phyloP scores from a whole-genome alignment of 1,140 invertebrate species.

The Cydia strobilella region DNA sequence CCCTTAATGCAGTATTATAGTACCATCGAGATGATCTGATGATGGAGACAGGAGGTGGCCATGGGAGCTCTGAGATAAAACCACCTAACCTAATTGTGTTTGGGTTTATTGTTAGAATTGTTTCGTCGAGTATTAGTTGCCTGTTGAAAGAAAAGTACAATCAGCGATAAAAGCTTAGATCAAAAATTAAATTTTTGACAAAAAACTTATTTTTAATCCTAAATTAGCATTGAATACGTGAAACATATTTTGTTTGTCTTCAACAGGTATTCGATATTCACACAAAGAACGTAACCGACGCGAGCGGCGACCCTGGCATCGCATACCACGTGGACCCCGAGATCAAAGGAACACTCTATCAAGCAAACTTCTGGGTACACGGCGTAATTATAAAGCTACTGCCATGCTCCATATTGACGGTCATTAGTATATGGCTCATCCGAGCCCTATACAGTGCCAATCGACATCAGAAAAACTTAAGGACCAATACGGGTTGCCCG shows the following conservation, averaged over 20 bases:
- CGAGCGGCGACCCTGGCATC: conserved; percentile 69
- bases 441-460: conserved; percentile 86
- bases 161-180: no score
- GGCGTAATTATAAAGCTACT: conserved; percentile 91
- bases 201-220: not conserved
- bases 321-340: conserved; percentile 86
- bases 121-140: no score
- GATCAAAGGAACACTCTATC: conserved; percentile 81
- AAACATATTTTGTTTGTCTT: conserved; percentile 36
- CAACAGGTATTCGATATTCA: conserved; percentile 76
- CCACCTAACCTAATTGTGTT: no score
- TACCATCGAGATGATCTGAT: no score
- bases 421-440: conserved; percentile 91
- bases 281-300: conserved; percentile 61
- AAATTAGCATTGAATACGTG: conserved; percentile 60
- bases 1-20: no score
- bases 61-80: no score
- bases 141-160: no score
- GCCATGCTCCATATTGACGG: conserved; percentile 90
- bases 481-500: conserved; percentile 82
- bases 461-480: conserved; percentile 84
- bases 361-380: conserved; percentile 93
- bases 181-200: no score
- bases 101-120: no score
- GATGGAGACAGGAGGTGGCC: no score